These are phyloP conservation scores for Speoplatyrhinus poulsoni DNA, from an alignment of 2,113 vertebrate genomes.

Conservation along the genomic window DNA sequence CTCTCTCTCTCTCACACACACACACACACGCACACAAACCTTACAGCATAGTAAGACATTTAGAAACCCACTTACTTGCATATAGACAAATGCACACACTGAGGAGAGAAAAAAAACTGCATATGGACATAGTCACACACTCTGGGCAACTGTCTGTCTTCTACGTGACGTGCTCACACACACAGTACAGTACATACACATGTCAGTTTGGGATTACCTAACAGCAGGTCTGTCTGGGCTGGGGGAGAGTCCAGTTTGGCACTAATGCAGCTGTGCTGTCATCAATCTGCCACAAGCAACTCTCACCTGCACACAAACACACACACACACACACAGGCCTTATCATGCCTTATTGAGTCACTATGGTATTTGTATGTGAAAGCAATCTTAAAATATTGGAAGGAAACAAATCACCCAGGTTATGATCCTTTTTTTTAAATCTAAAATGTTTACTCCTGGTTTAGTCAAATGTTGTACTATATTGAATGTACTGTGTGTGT, in stretches of 20 bases:
- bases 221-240: slow-evolving; percentile 69
- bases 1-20: slow-evolving; percentile 15
- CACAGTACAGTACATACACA: background rate
- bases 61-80: slow-evolving; percentile 27
- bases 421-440: too few species aligned
- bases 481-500: too few species aligned
- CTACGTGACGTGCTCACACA: background rate
- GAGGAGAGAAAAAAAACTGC: background rate
- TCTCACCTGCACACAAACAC: background rate
- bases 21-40: slow-evolving; percentile 12
- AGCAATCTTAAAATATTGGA: too few species aligned
- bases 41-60: slow-evolving; percentile 7
- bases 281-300: slow-evolving; percentile 61
- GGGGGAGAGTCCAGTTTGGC: slow-evolving; percentile 67
- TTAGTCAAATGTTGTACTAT: too few species aligned
- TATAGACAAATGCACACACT: slow-evolving; percentile 19
- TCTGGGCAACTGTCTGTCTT: slow-evolving; percentile 1
- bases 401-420: too few species aligned
- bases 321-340: slow-evolving; percentile 1
- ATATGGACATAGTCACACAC: background rate
- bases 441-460: too few species aligned
- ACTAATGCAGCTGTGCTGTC: slow-evolving; percentile 53
- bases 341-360: background rate
- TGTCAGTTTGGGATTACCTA: background rate
- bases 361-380: too few species aligned